Evolutionary conservation across 2,888 invertebrate genomes (phyloP).

Genomic region (Abscondita cerata): DNA sequence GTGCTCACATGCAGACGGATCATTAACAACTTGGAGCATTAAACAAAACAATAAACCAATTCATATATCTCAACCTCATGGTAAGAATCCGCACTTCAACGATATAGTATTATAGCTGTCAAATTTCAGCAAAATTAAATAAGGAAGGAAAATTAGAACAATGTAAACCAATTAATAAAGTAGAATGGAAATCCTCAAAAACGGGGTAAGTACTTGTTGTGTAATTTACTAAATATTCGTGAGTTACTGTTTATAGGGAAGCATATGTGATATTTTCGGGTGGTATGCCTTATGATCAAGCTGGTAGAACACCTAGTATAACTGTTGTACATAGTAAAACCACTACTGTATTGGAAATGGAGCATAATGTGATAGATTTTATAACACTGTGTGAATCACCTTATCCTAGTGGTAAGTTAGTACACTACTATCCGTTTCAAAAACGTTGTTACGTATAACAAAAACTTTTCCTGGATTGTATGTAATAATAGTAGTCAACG

Average conservation of each 20-base stretch:
- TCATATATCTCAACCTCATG: slow-evolving; percentile 89
- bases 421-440: neutral
- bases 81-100: slow-evolving; percentile 63
- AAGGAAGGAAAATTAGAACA: slow-evolving; percentile 93
- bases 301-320: slow-evolving; percentile 89
- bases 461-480: slow-evolving; percentile 18
- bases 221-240: slow-evolving; percentile 7
- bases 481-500: too few relatives aligned
- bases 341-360: slow-evolving; percentile 98
- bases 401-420: slow-evolving; percentile 81
- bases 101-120: neutral
- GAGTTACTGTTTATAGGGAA: slow-evolving; percentile 70
- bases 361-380: slow-evolving; percentile 97
- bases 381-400: slow-evolving; percentile 95
- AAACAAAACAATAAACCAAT: slow-evolving; percentile 78
- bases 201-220: slow-evolving; percentile 78
- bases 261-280: slow-evolving; percentile 97
- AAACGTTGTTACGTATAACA: neutral
- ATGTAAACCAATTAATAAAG: slow-evolving; percentile 93
- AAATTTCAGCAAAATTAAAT: slow-evolving; percentile 83
- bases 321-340: slow-evolving; percentile 96
- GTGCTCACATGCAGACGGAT: slow-evolving; percentile 95
- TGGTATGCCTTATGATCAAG: slow-evolving; percentile 90
- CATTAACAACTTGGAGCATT: slow-evolving; percentile 91
- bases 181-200: slow-evolving; percentile 92